Conservation (phyloP, 2,113 vertebrate species). For the Amazona guildingii region DNA sequence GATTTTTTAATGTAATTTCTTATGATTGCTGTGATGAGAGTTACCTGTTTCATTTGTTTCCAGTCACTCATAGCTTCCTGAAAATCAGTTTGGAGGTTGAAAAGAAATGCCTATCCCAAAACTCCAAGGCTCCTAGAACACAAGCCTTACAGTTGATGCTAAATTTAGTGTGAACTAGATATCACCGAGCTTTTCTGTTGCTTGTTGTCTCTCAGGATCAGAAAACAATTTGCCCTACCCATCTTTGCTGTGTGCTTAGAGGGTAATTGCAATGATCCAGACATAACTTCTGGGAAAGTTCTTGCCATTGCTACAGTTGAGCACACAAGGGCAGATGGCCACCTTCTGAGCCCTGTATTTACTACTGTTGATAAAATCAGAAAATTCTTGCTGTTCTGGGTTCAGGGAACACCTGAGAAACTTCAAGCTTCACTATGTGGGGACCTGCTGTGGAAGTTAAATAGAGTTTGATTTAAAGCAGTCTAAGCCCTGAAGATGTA, state of each 20-base stretch:
- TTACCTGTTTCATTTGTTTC: background rate
- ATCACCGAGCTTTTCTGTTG: background rate
- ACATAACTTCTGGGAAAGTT: background rate
- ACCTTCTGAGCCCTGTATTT: background rate
- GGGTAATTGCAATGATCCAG: background rate
- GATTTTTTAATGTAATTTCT: background rate
- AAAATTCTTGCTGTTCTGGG: background rate
- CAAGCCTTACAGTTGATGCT: background rate
- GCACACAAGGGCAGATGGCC: background rate
- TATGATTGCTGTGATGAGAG: background rate
- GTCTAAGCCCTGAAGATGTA: background rate
- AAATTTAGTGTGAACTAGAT: background rate
- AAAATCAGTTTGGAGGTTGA: background rate
- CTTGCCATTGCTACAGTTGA: background rate
- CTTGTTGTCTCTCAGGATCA: background rate
- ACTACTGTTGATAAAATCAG: background rate
- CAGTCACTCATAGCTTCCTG: background rate
- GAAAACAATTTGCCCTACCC: background rate
- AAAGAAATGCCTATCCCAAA: background rate
- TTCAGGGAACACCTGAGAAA: background rate
- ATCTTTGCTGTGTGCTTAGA: background rate
- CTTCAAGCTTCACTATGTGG: background rate
- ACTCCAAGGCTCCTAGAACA: background rate
- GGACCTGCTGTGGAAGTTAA: background rate
- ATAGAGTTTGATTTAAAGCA: background rate